Evolutionary conservation across 2,888 invertebrate species (phyloP), one percentile per base, ranked within the genome.

Genomic region (Acronicta alni): DNA sequence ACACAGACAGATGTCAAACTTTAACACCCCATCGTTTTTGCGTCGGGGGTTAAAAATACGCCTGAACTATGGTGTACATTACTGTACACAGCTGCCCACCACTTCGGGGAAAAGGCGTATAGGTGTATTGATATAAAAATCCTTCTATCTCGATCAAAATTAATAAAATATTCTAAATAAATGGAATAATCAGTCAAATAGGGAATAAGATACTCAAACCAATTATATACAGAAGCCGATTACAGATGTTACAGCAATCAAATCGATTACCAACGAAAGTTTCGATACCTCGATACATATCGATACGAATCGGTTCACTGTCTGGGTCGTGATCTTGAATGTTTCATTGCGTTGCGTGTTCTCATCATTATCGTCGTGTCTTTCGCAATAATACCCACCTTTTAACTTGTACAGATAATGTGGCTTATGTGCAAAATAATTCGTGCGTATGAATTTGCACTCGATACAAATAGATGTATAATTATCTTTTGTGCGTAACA

Each of bases 301-400:
- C 44, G 61, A 45, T 63, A 35, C n/a, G n/a, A 45, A 45, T 52
- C 42, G 32, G 57, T 46, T 51, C 54, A 55, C 60, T 66, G 62
- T 69, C 56, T 65, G 54, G 58, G 58, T 75, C 77, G 75, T 73
- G 75, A 73, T 77, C 69, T 70, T 72, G 72, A 66, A 56, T 47
- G 49, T 57, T 54, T 73, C 64, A 76, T 74, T 77, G 67, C 73
- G 57, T 67, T 61, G 67, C 73, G 65, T 76, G 74, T 73, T 72
- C 69, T 56, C 60, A 72, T 76, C 68, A 72, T 67, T 55, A 57
- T 54, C 49, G 57, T 58, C 41, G 20, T 57, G 51, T 9, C 41
- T 30, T 15, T 10, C 9, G 26, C 35, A 48, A 52, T 41, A 37
- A 26, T 3, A 51, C 15, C 2, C 2, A 26, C 30, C 30, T 41